A percentile compares a stretch with the other conserved stretches of the same genome.
Evolutionary conservation across 1,140 invertebrate genomes (phyloP).

Genomic region (Brachionus rubens): DNA sequence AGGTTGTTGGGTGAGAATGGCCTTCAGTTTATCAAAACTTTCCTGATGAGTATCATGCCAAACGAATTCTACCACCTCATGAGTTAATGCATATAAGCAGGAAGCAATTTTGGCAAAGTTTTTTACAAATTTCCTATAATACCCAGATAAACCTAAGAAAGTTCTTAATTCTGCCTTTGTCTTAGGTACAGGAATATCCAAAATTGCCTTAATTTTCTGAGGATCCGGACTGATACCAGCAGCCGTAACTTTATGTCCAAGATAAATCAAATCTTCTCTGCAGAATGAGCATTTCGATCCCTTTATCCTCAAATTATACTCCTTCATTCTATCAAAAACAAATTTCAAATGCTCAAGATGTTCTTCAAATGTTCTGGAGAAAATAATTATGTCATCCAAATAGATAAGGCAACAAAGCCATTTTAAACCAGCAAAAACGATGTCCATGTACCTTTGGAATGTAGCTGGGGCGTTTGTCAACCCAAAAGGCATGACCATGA

Average conservation of each 20-base stretch:
- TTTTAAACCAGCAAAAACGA: too few species aligned
- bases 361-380: background rate
- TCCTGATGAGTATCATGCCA: too few species aligned
- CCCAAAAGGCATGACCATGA: too few species aligned
- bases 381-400: slow-evolving; percentile 15
- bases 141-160: slow-evolving; percentile 4
- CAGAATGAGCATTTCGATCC: slow-evolving; percentile 58
- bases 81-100: too few species aligned
- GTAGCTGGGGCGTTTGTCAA: too few species aligned
- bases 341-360: background rate
- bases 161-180: background rate
- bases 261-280: slow-evolving; percentile 53
- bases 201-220: background rate
- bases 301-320: slow-evolving; percentile 58
- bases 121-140: slow-evolving; percentile 53
- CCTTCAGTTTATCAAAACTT: too few species aligned
- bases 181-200: background rate
- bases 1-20: too few species aligned
- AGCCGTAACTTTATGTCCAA: slow-evolving; percentile 53
- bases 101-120: too few species aligned
- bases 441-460: too few species aligned
- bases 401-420: background rate
- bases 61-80: too few species aligned
- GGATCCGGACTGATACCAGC: slow-evolving; percentile 43
- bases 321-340: background rate